These are phyloP conservation scores for Prolemur simus DNA, from an alignment of 2,113 vertebrate genomes.

Conservation along the genomic window DNA sequence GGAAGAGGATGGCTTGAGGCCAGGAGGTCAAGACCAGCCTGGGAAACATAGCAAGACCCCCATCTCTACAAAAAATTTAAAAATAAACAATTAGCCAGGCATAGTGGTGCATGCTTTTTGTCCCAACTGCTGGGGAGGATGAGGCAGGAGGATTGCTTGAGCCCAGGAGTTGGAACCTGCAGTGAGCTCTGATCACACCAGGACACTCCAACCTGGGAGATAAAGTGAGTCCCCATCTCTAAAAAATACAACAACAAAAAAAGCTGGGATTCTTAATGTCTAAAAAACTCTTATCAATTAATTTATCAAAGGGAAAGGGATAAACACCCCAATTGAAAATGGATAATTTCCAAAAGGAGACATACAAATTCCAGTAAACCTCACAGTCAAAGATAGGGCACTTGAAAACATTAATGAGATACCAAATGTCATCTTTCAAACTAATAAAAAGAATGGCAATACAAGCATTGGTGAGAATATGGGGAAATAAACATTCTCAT, in stretches of 20 bases:
- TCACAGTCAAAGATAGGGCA: neutral
- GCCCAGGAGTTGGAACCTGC: too few relatives aligned
- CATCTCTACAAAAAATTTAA: too few relatives aligned
- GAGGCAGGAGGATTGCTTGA: too few relatives aligned
- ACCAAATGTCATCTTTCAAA: neutral
- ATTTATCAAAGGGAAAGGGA: neutral
- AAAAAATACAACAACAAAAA: neutral
- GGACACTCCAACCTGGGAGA: too few relatives aligned
- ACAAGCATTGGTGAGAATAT: neutral
- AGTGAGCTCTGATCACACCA: too few relatives aligned
- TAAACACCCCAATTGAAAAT: neutral
- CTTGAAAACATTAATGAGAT: slow-evolving; percentile 32
- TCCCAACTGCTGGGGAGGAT: too few relatives aligned
- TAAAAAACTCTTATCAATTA: neutral
- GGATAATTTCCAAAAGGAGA: neutral
- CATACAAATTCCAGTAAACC: neutral
- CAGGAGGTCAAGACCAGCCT: too few relatives aligned
- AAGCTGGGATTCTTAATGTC: neutral
- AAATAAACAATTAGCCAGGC: too few relatives aligned
- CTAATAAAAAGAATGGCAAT: neutral
- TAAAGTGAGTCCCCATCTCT: too few relatives aligned
- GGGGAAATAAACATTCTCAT: neutral
- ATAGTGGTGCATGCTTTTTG: too few relatives aligned
- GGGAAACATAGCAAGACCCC: too few relatives aligned
- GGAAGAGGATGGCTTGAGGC: too few relatives aligned